Percentiles rank a stretch among this genome's conserved stretches.
Conservation (phyloP, 2,113 vertebrate species). For the Malurus alboscapulatus region DNA sequence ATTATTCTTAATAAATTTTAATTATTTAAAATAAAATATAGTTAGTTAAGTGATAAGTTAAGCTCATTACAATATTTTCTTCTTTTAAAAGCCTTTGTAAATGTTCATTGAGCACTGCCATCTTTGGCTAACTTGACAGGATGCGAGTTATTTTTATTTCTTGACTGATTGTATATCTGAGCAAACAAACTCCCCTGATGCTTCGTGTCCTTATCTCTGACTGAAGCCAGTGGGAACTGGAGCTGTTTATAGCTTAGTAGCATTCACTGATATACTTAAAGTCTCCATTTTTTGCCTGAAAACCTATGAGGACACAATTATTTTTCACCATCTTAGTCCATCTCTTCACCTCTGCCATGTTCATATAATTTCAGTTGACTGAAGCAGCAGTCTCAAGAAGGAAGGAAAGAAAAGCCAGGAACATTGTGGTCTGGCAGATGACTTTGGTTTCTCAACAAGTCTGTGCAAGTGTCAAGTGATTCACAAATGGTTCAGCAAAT, state of each 20-base stretch:
- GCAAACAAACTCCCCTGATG: background rate
- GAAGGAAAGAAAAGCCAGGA: background rate
- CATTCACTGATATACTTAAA: background rate
- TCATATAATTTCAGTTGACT: background rate
- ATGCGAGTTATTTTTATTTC: background rate
- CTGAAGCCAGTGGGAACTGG: background rate
- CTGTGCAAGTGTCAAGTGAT: conserved; percentile 3
- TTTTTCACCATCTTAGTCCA: background rate
- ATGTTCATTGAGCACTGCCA: background rate
- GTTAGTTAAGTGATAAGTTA: background rate
- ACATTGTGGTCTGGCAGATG: background rate
- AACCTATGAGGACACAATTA: background rate
- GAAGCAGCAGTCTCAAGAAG: background rate
- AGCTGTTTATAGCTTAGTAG: background rate
- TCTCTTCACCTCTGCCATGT: background rate
- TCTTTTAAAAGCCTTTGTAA: background rate
- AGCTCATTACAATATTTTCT: background rate
- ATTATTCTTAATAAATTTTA: background rate
- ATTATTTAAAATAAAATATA: background rate
- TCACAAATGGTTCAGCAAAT: conserved; percentile 43
- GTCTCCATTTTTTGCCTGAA: background rate
- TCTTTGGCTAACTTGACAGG: background rate
- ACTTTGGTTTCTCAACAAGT: conserved; percentile 27
- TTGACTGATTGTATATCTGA: background rate
- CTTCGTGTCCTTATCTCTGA: background rate